phyloP scores from a whole-genome alignment of 1,140 invertebrate species.

The Brachionus manjavacas region DNA sequence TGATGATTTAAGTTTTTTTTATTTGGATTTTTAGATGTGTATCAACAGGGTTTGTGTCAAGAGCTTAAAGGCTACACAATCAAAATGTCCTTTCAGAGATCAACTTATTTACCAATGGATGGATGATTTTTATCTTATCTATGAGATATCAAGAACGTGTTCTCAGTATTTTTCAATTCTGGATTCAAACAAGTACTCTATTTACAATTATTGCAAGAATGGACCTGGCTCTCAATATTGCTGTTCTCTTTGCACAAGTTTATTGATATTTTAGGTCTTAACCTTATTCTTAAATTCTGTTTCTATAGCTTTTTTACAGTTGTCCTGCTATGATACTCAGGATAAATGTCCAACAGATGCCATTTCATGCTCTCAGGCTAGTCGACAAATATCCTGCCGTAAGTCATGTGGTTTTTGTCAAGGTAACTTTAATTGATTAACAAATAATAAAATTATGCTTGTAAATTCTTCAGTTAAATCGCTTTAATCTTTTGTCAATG shows the following conservation, averaged over 20 bases:
- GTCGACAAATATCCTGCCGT: not conserved
- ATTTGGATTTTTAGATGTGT: not conserved
- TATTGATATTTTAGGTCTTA: too few relatives aligned
- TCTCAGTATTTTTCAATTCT: not conserved
- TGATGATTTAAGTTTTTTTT: not conserved
- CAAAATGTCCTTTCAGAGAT: not conserved
- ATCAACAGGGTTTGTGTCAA: not conserved
- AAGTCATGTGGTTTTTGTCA: not conserved
- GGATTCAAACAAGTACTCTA: not conserved
- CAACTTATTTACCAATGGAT: not conserved
- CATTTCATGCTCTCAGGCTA: not conserved
- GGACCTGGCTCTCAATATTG: not conserved
- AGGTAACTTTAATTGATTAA: not conserved
- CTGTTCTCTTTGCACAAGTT: not conserved
- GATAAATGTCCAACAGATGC: not conserved
- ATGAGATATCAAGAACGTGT: not conserved
- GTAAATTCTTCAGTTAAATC: too few relatives aligned
- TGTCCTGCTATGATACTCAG: not conserved
- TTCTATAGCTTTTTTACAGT: not conserved
- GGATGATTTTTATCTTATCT: not conserved
- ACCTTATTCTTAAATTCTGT: not conserved
- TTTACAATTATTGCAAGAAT: not conserved
- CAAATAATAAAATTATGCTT: too few relatives aligned
- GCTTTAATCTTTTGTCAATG: too few relatives aligned
- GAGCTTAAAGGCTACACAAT: not conserved